Conservation (phyloP, 1,140 invertebrate species). For the Brachystomella parvula region DNA sequence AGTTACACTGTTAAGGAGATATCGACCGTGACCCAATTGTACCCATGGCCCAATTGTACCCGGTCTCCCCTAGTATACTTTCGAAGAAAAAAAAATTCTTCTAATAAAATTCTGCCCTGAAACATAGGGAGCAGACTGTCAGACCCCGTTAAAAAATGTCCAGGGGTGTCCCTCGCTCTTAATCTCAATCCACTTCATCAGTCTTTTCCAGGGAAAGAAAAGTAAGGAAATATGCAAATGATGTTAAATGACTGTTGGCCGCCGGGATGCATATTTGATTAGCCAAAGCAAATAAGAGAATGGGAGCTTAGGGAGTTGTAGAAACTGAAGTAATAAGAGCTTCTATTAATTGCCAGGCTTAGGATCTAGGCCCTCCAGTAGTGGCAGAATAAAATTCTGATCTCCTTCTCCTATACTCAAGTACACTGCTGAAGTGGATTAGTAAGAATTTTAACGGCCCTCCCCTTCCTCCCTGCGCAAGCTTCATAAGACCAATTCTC, state of each 20-base stretch:
- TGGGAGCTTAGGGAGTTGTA: neutral
- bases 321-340: neutral
- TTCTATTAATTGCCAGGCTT: neutral
- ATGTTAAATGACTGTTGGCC: conserved; percentile 30
- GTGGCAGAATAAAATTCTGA: neutral
- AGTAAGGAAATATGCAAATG: conserved; percentile 15
- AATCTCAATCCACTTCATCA: neutral
- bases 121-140: neutral
- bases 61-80: too few relatives aligned
- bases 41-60: too few relatives aligned
- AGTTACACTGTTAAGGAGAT: too few relatives aligned
- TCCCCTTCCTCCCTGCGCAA: neutral
- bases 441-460: neutral
- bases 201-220: neutral
- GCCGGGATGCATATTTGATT: conserved; percentile 28
- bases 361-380: neutral
- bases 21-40: too few relatives aligned
- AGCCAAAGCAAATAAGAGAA: conserved; percentile 16
- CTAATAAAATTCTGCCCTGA: neutral
- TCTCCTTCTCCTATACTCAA: too few relatives aligned
- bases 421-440: too few relatives aligned
- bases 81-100: neutral
- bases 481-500: neutral
- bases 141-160: neutral
- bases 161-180: too few relatives aligned